These are phyloP conservation scores for Rhinoraja longicauda DNA, from an alignment of 2,797 vertebrate genomes.

Conservation along the genomic window DNA sequence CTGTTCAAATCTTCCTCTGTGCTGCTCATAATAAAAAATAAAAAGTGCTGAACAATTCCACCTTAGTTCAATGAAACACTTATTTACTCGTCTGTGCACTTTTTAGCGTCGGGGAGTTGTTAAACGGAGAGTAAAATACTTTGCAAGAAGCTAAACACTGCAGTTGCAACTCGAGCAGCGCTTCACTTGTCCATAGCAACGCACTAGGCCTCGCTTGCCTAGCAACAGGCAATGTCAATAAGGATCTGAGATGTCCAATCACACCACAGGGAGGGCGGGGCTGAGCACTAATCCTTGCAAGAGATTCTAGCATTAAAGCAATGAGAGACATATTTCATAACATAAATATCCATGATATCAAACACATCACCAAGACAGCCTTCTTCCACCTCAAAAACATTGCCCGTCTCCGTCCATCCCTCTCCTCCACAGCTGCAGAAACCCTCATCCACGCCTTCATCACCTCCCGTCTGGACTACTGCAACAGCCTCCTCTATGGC, in stretches of 20 bases:
- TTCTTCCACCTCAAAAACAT: no score
- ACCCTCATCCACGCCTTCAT: no score
- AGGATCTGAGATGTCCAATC: neutral
- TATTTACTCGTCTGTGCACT: no score
- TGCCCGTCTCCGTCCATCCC: no score
- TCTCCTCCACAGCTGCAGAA: no score
- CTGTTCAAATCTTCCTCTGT: neutral
- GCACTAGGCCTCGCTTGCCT: neutral
- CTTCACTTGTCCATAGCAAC: neutral
- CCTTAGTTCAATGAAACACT: neutral
- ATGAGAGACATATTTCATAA: neutral
- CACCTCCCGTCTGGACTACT: no score
- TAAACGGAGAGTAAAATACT: neutral
- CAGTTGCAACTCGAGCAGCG: neutral
- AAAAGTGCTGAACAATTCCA: neutral
- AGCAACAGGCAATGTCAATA: neutral
- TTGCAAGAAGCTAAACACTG: neutral
- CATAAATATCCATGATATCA: no score
- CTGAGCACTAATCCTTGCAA: neutral
- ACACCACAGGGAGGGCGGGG: neutral
- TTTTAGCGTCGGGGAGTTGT: neutral
- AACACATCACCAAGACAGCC: no score
- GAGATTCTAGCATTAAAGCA: neutral
- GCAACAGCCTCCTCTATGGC: no score
- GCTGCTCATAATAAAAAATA: neutral